phyloP scores from a whole-genome alignment of 23 tunicate genomes.

The Corella eumyota region DNA sequence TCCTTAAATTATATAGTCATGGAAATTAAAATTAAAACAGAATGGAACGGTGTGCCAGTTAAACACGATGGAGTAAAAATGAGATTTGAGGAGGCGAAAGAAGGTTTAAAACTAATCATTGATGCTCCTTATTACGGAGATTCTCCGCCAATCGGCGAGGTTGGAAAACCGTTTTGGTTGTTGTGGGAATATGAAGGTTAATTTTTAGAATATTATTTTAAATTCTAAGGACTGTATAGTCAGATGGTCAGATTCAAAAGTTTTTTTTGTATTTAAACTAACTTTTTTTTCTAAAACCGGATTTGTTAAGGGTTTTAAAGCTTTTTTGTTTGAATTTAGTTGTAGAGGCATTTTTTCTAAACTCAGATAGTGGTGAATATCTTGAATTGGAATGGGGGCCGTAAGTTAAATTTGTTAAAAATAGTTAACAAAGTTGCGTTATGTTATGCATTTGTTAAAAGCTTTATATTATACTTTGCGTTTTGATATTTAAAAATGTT shows the following conservation, averaged over 20 bases:
- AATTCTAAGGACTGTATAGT: not conserved
- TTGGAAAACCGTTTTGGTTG: constrained; percentile 46
- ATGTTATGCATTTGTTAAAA: not conserved
- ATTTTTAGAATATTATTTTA: not conserved
- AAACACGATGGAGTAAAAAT: constrained; percentile 31
- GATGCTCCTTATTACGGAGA: constrained; percentile 61
- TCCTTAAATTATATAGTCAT: constrained; percentile 6
- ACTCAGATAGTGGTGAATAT: constrained; percentile 47
- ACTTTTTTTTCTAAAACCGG: not conserved
- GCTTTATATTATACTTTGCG: not conserved
- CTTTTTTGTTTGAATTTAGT: constrained; percentile 18
- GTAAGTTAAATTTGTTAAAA: constrained; percentile 20
- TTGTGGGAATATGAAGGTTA: constrained; percentile 84
- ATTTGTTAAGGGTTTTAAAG: not conserved
- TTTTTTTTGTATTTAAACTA: constrained; percentile 1
- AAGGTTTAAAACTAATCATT: constrained; percentile 16
- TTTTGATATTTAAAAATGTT: not conserved
- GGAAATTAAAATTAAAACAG: constrained; percentile 19
- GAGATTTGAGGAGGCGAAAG: constrained; percentile 1
- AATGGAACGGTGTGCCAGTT: constrained; percentile 45
- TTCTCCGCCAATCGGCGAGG: constrained; percentile 36
- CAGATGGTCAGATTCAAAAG: not conserved
- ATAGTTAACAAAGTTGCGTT: too few species aligned
- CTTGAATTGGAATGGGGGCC: constrained; percentile 73
- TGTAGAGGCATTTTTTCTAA: constrained; percentile 55